These are phyloP conservation scores for Pontoporia blainvillei DNA, from an alignment of 2,113 vertebrate genomes.

Conservation along the genomic window DNA sequence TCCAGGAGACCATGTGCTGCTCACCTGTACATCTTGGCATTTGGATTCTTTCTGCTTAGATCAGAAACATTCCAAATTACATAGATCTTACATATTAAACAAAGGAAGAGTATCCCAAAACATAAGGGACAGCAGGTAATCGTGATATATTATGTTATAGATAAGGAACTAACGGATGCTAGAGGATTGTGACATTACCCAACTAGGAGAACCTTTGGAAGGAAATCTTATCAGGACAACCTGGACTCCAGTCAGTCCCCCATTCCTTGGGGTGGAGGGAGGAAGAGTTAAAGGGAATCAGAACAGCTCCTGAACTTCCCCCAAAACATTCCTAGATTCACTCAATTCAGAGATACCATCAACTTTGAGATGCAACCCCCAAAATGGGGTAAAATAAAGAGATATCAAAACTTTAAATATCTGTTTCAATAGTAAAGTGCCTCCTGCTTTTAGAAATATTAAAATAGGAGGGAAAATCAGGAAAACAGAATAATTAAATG, in stretches of 20 bases:
- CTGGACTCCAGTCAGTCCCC: no score
- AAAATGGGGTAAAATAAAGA: background rate
- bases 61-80: background rate
- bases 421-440: background rate
- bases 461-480: background rate
- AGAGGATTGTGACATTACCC: background rate
- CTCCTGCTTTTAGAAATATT: background rate
- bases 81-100: background rate
- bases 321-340: background rate
- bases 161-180: background rate
- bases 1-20: background rate
- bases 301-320: background rate
- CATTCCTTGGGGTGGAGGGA: no score
- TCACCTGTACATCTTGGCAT: background rate
- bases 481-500: background rate
- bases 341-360: background rate
- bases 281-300: background rate
- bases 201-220: background rate
- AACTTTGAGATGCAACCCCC: background rate
- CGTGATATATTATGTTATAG: background rate
- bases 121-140: background rate
- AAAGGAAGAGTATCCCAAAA: background rate
- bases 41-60: background rate
- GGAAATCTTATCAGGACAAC: background rate
- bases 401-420: background rate